Base-by-base conservation (phyloP, 2,797 vertebrate species). In the Schizopygopsis malacanthus region DNA sequence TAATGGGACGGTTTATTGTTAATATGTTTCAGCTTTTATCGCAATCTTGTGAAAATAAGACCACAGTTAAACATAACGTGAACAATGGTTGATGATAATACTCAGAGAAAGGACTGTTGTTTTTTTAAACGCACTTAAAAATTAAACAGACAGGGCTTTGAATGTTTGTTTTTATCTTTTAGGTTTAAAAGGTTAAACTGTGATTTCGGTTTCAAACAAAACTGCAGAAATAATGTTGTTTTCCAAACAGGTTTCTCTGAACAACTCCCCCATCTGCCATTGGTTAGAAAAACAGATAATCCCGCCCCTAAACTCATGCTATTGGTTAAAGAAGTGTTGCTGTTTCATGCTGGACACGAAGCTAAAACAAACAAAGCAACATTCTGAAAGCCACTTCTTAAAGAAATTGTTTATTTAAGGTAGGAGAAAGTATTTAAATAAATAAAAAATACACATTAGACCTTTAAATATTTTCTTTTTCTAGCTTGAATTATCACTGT, bases 111-210 rank as follows among this genome's bases (percentile, higher is more conserved):
- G 1, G 13, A 28, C 18, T 33, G 28, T 20, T 33, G 1, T 43
- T 28, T 33, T n/a, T 72, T 47, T 25, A 25, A 28, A 73, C n/a
- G 1, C 41, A 1, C 0, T 12, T 8, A 9, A 72, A 72, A 52
- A 47, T 13, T 25, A 72, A 47, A 47, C 43, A 4, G 67, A 22
- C 10, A 22, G 2, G 10, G 41, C 25, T 72, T 45, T 61, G 11
- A 65, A 52, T 20, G 72, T 76, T 76, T 52, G 16, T 52, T 76
- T 52, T 76, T 28, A 52, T 76, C 28, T 37, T 50, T 76, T 39
- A 56, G 28, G 28, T 77, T 39, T 54, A 76, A 52, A 52, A 75
- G 45, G 8, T 2, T 1, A 33, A 50, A 20, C 10, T 1, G 65
- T 4, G 65, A 67, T 15, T 39, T 37, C 16, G 37, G 16, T 61